These are phyloP conservation scores for Diadumene lineata DNA, from an alignment of 92 coral and sea anemone species.

Conservation along the genomic window DNA sequence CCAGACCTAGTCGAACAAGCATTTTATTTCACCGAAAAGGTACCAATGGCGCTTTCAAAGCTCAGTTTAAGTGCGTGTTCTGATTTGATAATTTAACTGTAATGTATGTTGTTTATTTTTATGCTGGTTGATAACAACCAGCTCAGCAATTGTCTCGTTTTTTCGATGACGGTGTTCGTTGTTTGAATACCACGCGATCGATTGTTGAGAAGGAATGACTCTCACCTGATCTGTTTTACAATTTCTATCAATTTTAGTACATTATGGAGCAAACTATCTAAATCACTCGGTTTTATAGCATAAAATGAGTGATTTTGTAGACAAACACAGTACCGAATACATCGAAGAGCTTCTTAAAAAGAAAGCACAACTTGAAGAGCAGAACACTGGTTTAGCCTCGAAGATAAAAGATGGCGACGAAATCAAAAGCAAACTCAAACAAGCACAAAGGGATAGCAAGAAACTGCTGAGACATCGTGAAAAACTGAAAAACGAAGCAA, in stretches of 20 bases:
- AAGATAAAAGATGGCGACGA: slow-evolving; percentile 52
- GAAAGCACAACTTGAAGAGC: slow-evolving; percentile 20
- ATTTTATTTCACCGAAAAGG: too few species aligned
- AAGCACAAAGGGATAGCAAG: slow-evolving; percentile 56
- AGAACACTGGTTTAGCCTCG: background rate
- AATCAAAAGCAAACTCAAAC: slow-evolving; percentile 54
- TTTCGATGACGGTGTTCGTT: too few species aligned
- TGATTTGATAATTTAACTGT: too few species aligned
- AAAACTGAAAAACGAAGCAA: slow-evolving; percentile 27
- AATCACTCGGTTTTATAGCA: background rate
- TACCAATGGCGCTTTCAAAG: too few species aligned
- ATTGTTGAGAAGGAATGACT: too few species aligned
- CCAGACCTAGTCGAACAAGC: too few species aligned
- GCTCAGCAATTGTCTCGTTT: too few species aligned
- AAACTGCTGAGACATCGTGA: slow-evolving; percentile 53
- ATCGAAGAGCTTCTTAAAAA: slow-evolving; percentile 14
- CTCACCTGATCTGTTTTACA: background rate
- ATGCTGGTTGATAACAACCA: too few species aligned
- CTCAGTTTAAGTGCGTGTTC: too few species aligned
- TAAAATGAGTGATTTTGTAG: slow-evolving; percentile 23
- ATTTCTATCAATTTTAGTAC: background rate
- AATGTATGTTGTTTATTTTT: too few species aligned
- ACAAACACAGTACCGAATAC: background rate
- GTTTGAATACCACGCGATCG: too few species aligned
- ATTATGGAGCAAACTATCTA: background rate